Percentiles rank a stretch among this genome's conserved stretches.
These are phyloP conservation scores for Pararge aegeria DNA, from an alignment of 1,140 invertebrate genomes.

Conservation along the genomic window DNA sequence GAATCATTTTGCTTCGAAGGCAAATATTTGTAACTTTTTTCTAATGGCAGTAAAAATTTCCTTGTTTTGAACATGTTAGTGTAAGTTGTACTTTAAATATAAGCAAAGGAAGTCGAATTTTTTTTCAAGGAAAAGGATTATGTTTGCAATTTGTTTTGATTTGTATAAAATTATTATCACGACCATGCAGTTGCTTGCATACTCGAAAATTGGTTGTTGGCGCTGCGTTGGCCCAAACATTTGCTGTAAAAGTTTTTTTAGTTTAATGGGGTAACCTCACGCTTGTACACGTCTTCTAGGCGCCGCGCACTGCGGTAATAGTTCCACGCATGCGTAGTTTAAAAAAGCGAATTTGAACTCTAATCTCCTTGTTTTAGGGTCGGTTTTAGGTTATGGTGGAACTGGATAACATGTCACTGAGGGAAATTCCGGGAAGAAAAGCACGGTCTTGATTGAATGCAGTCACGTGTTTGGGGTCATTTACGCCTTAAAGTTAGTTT, in stretches of 20 bases:
- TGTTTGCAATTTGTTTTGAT: too few species aligned
- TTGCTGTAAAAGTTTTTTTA: constrained; percentile 39
- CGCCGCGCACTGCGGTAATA: constrained; percentile 57
- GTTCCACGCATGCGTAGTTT: constrained; percentile 56
- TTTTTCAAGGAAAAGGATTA: too few species aligned
- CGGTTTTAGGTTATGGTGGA: not conserved
- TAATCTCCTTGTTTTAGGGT: constrained; percentile 5
- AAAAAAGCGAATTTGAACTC: constrained; percentile 24
- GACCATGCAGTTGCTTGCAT: not conserved
- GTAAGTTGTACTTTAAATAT: too few species aligned
- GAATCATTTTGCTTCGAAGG: too few species aligned
- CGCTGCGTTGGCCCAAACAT: constrained; percentile 34
- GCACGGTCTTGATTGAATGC: constrained; percentile 32
- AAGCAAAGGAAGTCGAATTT: too few species aligned
- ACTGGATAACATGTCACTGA: constrained; percentile 27
- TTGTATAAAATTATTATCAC: too few species aligned
- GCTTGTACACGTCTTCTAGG: constrained; percentile 42
- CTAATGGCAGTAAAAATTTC: too few species aligned
- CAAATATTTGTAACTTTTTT: too few species aligned
- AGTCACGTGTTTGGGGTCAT: constrained; percentile 11
- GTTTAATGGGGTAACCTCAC: constrained; percentile 46
- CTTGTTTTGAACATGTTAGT: too few species aligned
- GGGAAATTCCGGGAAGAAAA: constrained; percentile 32
- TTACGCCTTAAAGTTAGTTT: not conserved
- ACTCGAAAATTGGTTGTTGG: constrained; percentile 10